Base-by-base conservation (phyloP, 1,140 invertebrate genomes). In the Zaprionus capensis region DNA sequence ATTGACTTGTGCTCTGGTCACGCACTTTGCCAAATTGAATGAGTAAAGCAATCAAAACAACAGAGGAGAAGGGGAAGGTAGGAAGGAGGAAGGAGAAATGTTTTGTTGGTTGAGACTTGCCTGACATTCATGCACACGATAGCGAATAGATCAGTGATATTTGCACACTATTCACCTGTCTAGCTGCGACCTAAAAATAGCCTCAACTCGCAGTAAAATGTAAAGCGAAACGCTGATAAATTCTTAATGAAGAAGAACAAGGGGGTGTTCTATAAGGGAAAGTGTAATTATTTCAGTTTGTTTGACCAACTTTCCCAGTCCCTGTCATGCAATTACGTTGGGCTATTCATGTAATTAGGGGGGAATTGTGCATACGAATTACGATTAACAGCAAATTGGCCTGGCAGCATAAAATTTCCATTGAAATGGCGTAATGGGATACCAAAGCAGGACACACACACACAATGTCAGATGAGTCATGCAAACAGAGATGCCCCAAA, bases 351-450 rank as follows among this genome's bases (percentile, higher is more conserved):
- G 70, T 87, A 80, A 83, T 88, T 83, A 80, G 51, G 63, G 72
- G n/a, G 78, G 73, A 87, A 88, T 83, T 36, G 70, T 58, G 73
- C 70, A 88, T 88, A 73, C 83, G 82, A 73, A 77, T 77, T 77
- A 67, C 69, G 79, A 71, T 76, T 44, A 69, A 44, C 51, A 74
- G 69, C 20, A 77, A 82, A 87, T 88, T 87, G 83, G 76, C 58
- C 61, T 57, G 56, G 7, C 20, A 51, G 26, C 31, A 74, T 51
- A 56, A 44, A 46, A 36, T 17, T 63, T 71, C 67, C 56, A 44
- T 51, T 24, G 63, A 49, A 68, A 34, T 34, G 41, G 6, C 56
- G 67, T 71, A 77, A 86, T 61, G 73, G 69, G 77, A 87, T 71
- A 83, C 56, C 14, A 31, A 51, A 31, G 14, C 68, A 78, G 28